A percentile compares a stretch with the other conserved stretches of the same genome.
Evolutionary conservation across 2,797 vertebrate genomes (phyloP).

Genomic region (Hozukius guyotensis): DNA sequence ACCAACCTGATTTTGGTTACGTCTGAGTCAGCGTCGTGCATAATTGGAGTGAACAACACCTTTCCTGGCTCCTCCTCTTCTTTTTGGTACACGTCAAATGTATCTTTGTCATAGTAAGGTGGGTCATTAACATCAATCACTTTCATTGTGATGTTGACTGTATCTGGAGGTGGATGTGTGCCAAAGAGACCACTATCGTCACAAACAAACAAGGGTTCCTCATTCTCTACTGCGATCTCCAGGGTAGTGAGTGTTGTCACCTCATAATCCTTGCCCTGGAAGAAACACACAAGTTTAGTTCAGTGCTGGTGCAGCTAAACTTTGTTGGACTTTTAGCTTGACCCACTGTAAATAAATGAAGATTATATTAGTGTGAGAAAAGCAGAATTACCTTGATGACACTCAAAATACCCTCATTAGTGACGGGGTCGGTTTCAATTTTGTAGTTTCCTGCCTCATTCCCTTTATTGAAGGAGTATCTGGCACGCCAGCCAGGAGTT

Average conservation of each 20-base stretch:
- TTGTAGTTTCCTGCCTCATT: slow-evolving; percentile 79
- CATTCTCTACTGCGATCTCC: slow-evolving; percentile 77
- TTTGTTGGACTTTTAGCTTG: not conserved
- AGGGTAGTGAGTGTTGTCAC: slow-evolving; percentile 23
- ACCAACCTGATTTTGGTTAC: slow-evolving; percentile 73
- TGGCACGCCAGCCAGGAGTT: slow-evolving; percentile 80
- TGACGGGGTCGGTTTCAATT: slow-evolving; percentile 81
- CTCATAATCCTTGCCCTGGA: slow-evolving; percentile 82
- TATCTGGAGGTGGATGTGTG: rapidly evolving
- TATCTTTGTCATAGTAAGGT: slow-evolving; percentile 71
- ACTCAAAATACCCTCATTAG: slow-evolving; percentile 86
- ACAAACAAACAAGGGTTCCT: slow-evolving; percentile 79
- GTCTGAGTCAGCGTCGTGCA: slow-evolving; percentile 74
- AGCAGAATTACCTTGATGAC: slow-evolving; percentile 82
- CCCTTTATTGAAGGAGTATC: slow-evolving; percentile 79
- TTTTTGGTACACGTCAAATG: slow-evolving; percentile 36
- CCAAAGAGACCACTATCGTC: rapidly evolving
- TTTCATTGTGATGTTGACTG: slow-evolving; percentile 59
- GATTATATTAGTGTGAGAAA: not conserved
- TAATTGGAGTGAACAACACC: slow-evolving; percentile 67
- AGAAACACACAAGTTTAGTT: slow-evolving; percentile 7
- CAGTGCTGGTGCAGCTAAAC: not conserved
- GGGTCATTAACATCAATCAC: slow-evolving; percentile 78
- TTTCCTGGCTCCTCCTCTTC: slow-evolving; percentile 81
- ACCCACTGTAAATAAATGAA: not conserved